These are phyloP conservation scores for Campoplex capitator DNA, from an alignment of 2,888 invertebrate genomes.

Conservation along the genomic window DNA sequence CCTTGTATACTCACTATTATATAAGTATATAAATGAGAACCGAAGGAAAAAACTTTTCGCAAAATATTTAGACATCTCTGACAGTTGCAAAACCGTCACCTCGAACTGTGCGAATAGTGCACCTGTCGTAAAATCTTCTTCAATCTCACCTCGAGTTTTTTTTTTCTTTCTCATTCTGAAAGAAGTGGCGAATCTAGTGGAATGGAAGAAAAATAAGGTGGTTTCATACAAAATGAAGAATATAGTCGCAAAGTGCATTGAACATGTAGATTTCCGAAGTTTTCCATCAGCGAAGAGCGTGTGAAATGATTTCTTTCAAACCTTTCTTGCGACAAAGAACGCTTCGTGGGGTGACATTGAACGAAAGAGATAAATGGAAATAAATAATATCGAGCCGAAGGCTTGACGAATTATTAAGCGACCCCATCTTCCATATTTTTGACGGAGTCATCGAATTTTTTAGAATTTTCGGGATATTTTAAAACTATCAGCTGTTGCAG, in stretches of 20 bases:
- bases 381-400: neutral
- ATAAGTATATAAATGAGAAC: no score
- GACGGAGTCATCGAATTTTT: neutral
- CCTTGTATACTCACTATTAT: neutral
- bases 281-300: slow-evolving; percentile 14
- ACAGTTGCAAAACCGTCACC: neutral
- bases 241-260: neutral
- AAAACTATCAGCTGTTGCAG: neutral
- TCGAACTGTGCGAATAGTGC: slow-evolving; percentile 32
- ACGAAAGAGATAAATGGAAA: neutral
- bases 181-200: neutral
- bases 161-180: neutral
- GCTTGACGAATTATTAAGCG: slow-evolving; percentile 50
- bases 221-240: neutral
- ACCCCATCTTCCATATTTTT: slow-evolving; percentile 36
- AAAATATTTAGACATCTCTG: neutral
- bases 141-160: slow-evolving; percentile 15
- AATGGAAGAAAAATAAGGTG: neutral
- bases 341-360: neutral
- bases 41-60: neutral
- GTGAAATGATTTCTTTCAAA: slow-evolving; percentile 29
- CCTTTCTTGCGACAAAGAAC: slow-evolving; percentile 5
- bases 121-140: slow-evolving; percentile 53
- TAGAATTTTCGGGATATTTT: neutral
- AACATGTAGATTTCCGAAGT: slow-evolving; percentile 5